These are phyloP conservation scores for Hiodon tergisus DNA, from an alignment of 2,113 vertebrate species.

Conservation along the genomic window DNA sequence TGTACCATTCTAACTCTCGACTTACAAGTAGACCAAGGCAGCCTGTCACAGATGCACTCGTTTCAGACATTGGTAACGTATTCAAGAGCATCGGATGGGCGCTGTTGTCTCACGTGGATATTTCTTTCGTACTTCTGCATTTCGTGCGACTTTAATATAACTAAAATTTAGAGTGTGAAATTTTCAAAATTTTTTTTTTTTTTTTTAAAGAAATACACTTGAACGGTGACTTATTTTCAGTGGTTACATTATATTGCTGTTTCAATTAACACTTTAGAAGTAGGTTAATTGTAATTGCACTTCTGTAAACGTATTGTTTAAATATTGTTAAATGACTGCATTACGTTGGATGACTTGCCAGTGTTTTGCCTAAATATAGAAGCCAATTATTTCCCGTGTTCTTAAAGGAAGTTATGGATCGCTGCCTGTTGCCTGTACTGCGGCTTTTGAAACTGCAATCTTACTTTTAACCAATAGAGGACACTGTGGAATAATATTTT, in stretches of 20 bases:
- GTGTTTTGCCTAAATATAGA: no score
- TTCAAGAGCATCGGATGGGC: neutral
- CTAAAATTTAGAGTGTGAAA: neutral
- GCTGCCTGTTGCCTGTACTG: neutral
- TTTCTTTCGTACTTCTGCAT: no score
- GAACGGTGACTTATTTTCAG: no score
- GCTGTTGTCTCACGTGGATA: neutral
- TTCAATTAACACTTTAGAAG: no score
- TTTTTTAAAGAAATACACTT: no score
- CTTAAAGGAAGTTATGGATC: neutral
- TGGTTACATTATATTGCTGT: no score
- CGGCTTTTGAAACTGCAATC: neutral
- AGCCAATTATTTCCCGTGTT: no score
- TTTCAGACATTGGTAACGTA: neutral
- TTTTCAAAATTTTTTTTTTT: no score
- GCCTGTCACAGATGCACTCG: neutral
- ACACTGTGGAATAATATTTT: conserved; percentile 1
- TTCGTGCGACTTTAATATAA: neutral
- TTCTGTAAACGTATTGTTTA: no score
- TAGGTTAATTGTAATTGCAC: no score
- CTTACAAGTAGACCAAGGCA: neutral
- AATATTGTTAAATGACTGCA: no score
- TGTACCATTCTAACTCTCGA: neutral
- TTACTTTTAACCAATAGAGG: conserved; percentile 1
- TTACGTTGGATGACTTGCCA: no score